Percentiles rank a stretch among this genome's conserved stretches.
phyloP scores from a whole-genome alignment of 2,113 vertebrate species.

The Crotalus helleri region DNA sequence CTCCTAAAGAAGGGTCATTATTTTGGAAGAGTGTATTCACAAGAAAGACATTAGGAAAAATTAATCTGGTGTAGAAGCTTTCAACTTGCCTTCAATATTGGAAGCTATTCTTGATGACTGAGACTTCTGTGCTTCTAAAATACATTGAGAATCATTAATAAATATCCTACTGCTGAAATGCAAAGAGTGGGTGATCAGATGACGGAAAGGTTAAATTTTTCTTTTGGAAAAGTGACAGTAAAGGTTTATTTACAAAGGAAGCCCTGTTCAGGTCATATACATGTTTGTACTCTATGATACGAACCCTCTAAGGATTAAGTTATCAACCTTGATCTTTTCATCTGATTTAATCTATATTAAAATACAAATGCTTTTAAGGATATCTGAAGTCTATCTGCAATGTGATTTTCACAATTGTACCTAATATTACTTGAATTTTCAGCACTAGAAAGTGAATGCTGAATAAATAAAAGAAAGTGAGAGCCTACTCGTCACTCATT shows the following conservation, averaged over 20 bases:
- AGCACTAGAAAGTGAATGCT: slow-evolving; percentile 7
- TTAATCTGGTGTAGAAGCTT: not conserved
- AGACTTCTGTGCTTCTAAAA: not conserved
- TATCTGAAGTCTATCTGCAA: slow-evolving; percentile 32
- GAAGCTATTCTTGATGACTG: not conserved
- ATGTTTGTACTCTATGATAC: not conserved
- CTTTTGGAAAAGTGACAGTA: not conserved
- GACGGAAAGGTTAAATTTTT: not conserved
- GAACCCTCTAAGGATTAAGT: not conserved
- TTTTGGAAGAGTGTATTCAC: not conserved
- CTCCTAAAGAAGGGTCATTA: not conserved
- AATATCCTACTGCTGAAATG: not conserved
- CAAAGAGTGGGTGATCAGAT: not conserved
- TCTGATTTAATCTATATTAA: not conserved
- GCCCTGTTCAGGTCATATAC: not conserved
- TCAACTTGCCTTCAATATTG: not conserved
- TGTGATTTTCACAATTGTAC: slow-evolving; percentile 1
- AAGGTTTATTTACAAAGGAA: not conserved
- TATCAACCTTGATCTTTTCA: not conserved
- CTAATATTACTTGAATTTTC: not conserved
- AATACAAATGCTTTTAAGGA: not conserved
- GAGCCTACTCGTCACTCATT: slow-evolving; percentile 4
- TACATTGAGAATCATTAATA: not conserved
- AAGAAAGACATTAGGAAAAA: not conserved
- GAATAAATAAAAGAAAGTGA: slow-evolving; percentile 20